A percentile compares a stretch with the other conserved stretches of the same genome.
Conservation (phyloP, 2,797 vertebrate genomes). For the Enteromius paludinosus region DNA sequence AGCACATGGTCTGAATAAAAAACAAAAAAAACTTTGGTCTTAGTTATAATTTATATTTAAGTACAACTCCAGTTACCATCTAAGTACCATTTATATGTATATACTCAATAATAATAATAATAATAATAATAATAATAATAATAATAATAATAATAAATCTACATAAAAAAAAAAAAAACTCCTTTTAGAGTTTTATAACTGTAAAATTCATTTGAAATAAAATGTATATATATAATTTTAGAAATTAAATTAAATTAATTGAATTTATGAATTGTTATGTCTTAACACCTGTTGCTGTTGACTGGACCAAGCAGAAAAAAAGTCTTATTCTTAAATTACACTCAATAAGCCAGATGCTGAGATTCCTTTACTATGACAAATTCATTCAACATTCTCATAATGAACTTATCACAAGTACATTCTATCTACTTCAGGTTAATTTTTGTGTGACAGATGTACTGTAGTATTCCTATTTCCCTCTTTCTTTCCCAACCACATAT, state of each 20-base stretch:
- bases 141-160: not conserved
- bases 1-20: not conserved
- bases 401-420: conserved; percentile 1
- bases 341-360: not conserved
- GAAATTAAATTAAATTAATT: not conserved
- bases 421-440: not conserved
- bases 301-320: not conserved
- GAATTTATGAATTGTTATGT: not conserved
- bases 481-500: conserved; percentile 1
- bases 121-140: too few species aligned
- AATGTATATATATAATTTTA: not conserved
- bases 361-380: not conserved
- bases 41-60: not conserved
- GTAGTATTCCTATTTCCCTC: not conserved
- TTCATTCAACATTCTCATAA: not conserved
- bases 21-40: not conserved
- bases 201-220: not conserved
- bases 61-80: not conserved
- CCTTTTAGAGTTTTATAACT: not conserved
- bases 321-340: not conserved
- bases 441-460: not conserved
- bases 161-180: not conserved
- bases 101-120: not conserved
- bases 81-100: not conserved
- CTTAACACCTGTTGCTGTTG: not conserved